These are phyloP conservation scores for Ophonus ardosiacus DNA, from an alignment of 2,888 invertebrate genomes.

Conservation along the genomic window DNA sequence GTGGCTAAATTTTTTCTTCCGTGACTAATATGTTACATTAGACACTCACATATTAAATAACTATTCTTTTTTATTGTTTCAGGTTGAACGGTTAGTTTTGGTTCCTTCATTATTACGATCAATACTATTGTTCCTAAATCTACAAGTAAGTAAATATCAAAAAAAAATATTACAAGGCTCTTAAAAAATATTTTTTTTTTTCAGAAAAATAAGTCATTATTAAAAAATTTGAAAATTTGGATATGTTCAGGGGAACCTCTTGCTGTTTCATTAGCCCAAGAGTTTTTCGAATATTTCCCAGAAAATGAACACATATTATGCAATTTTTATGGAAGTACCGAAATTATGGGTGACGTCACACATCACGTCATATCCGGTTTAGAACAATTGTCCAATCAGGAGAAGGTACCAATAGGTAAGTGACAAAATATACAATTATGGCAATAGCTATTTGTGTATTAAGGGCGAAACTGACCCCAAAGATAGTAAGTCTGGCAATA, in stretches of 20 bases:
- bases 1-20: no score
- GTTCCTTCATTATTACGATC: conserved; percentile 91
- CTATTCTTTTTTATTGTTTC: conserved; percentile 65
- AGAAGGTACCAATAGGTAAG: conserved; percentile 90
- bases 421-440: conserved; percentile 33
- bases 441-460: no score
- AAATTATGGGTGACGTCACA: conserved; percentile 94
- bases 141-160: conserved; percentile 75
- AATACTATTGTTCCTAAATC: conserved; percentile 85
- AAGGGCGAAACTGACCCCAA: no score
- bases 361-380: conserved; percentile 82
- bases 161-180: background rate
- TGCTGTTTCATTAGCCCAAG: conserved; percentile 82
- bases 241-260: conserved; percentile 93
- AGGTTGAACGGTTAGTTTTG: conserved; percentile 88
- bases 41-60: no score
- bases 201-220: conserved; percentile 43
- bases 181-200: background rate
- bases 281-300: conserved; percentile 88
- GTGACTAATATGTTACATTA: no score
- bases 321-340: conserved; percentile 95
- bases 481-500: no score
- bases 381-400: conserved; percentile 80
- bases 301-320: conserved; percentile 83
- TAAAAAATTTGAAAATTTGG: conserved; percentile 83